Evolutionary conservation across 2,888 invertebrate genomes (phyloP).

Genomic region (Callyntrura guangdongensis): DNA sequence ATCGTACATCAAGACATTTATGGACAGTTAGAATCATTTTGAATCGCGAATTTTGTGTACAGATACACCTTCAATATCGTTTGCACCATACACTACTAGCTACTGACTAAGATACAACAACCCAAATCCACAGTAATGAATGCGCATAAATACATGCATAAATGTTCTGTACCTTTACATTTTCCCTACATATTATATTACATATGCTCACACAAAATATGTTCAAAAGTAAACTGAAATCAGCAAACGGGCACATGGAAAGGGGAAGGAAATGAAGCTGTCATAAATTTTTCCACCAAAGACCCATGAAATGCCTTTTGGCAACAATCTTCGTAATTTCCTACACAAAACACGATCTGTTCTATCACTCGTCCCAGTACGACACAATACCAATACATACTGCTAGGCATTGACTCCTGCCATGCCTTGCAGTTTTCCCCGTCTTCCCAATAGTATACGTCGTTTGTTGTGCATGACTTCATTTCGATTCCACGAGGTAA

Average conservation of each 20-base stretch:
- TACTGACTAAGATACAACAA: background rate
- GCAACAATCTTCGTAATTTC: constrained; percentile 79
- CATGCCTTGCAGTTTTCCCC: background rate
- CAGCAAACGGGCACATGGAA: constrained; percentile 62
- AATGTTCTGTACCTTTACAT: background rate
- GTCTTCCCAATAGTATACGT: constrained; percentile 17
- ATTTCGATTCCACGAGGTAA: constrained; percentile 32
- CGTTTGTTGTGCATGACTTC: constrained; percentile 62
- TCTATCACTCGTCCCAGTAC: constrained; percentile 49
- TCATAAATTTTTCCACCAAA: constrained; percentile 81
- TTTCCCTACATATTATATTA: constrained; percentile 6
- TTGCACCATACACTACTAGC: constrained; percentile 1
- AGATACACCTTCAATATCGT: background rate
- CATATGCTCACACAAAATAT: background rate
- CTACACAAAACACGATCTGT: constrained; percentile 75
- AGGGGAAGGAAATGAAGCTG: constrained; percentile 80
- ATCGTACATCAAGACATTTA: background rate
- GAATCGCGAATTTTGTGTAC: background rate
- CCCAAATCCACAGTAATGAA: background rate
- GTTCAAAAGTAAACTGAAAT: constrained; percentile 56
- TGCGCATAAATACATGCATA: constrained; percentile 23
- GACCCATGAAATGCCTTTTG: constrained; percentile 81
- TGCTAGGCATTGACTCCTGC: background rate
- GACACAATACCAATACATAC: constrained; percentile 36
- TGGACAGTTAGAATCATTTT: too few relatives aligned